A percentile compares a stretch with the other conserved stretches of the same genome.
These are phyloP conservation scores for Peucedramus taeniatus DNA, from an alignment of 2,113 vertebrate species.

Conservation along the genomic window DNA sequence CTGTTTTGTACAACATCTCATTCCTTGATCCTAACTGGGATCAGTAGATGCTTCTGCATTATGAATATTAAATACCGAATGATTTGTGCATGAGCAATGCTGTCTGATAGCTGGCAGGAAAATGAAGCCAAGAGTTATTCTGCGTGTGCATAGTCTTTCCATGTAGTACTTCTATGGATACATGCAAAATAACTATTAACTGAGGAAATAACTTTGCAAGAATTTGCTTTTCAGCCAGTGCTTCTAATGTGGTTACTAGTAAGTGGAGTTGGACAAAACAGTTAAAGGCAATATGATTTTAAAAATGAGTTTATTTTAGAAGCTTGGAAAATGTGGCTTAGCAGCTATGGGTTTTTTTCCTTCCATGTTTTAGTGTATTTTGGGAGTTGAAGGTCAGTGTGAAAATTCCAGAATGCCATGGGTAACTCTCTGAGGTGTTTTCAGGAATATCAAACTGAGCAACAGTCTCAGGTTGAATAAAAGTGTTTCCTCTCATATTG, in stretches of 20 bases:
- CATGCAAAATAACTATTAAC: conserved; percentile 14
- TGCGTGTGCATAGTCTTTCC: not conserved
- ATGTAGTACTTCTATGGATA: not conserved
- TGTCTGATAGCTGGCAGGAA: not conserved
- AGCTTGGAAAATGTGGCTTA: not conserved
- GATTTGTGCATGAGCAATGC: not conserved
- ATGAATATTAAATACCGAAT: not conserved
- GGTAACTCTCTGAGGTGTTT: not conserved
- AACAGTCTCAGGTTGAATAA: not conserved
- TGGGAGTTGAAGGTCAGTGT: not conserved
- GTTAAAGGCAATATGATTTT: not conserved
- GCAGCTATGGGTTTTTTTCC: rapidly evolving
- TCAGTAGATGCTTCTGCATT: not conserved
- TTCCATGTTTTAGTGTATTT: not conserved
- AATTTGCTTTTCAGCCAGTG: not conserved
- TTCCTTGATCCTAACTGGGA: not conserved
- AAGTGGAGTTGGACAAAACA: not conserved
- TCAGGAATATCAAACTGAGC: not conserved
- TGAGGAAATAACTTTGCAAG: not conserved
- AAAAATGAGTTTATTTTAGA: not conserved
- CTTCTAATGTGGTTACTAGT: not conserved
- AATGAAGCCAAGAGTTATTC: not conserved
- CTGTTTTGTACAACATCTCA: not conserved
- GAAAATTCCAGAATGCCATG: not conserved
- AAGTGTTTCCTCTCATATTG: not conserved